Evolutionary conservation across 2,888 invertebrate species (phyloP), one percentile per base, ranked within the genome.

Genomic region (Cylloceria caligata): DNA sequence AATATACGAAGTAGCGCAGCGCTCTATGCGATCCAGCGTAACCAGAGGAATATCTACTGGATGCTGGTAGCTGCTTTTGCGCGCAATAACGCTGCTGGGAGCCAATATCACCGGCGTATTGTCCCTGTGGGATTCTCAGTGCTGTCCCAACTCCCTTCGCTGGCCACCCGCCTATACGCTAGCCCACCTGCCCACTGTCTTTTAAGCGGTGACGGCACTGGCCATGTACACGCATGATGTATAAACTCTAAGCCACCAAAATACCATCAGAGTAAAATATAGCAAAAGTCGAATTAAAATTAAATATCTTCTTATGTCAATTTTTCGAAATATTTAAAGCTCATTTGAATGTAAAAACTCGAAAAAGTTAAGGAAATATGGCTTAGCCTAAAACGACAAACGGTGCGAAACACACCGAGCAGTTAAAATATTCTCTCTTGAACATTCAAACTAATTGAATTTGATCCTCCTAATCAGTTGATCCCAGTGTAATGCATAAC

Each of bases 51-150:
- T 60, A 60, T 60, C 60, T 16, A 34, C 60, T 34, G 60, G 34
- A 60, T 60, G 60, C 60, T 30, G 55, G 7, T n/a, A 57, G 55
- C 55, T 30, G 34, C 60, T 60, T 24, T 30, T 30, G 60, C 60
- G 64, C 64, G 42, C 42, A 64, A 64, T 39, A 39, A 24, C 69
- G 16, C 55, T 69, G 60, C 34, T 39, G 55, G 39, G 88, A 89
- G 88, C 88, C 89, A 89, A 89, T 89, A 89, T 89, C 88, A 89
- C 84, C 88, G 86, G 88, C 85, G 86, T 87, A 89, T 89, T 89
- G 86, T 87, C 87, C 90, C 88, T 83, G 60, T 80, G 90, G 88
- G 90, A 87, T 84, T 65, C 74, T 75, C 88, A 49, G 85, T 62
- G 83, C 86, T 87, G 87, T 85, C 84, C 86, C 86, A 83, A 83